phyloP scores from a whole-genome alignment of 2,888 invertebrate species.

The Nephrotoma guestfalica region DNA sequence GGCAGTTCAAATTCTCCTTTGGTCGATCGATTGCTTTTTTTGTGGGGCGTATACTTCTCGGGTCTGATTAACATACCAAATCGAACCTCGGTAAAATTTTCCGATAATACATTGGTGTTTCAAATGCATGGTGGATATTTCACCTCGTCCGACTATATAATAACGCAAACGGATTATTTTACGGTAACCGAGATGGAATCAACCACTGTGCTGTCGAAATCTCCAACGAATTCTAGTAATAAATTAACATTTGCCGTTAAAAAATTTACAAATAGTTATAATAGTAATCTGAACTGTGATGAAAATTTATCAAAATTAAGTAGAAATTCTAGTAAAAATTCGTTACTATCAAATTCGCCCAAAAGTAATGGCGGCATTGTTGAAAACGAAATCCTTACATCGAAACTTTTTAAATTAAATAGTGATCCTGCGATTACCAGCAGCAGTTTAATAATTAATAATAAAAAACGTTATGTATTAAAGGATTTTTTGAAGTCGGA shows the following conservation, averaged over 20 bases:
- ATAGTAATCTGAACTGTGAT: slow-evolving; percentile 1
- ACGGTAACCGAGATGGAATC: neutral
- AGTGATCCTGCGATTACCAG: neutral
- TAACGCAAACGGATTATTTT: neutral
- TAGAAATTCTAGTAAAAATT: slow-evolving; percentile 3
- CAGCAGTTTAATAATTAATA: neutral
- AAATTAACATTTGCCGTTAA: neutral
- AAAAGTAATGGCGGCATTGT: neutral
- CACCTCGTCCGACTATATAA: slow-evolving; percentile 38
- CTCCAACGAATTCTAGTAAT: neutral
- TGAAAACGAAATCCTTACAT: neutral
- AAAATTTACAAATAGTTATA: neutral
- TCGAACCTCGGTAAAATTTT: slow-evolving; percentile 20
- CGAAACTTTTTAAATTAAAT: neutral
- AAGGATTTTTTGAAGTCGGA: slow-evolving; percentile 41
- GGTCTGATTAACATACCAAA: slow-evolving; percentile 53
- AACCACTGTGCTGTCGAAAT: neutral
- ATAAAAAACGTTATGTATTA: slow-evolving; percentile 24
- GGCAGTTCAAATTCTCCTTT: slow-evolving; percentile 17
- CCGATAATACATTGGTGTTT: slow-evolving; percentile 51
- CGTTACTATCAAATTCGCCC: neutral
- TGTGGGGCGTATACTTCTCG: slow-evolving; percentile 76
- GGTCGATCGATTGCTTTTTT: slow-evolving; percentile 49
- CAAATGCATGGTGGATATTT: slow-evolving; percentile 81
- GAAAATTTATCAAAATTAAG: slow-evolving; percentile 1